These are phyloP conservation scores for Myotis brandtii DNA, from an alignment of 2,113 vertebrate genomes.

Conservation along the genomic window DNA sequence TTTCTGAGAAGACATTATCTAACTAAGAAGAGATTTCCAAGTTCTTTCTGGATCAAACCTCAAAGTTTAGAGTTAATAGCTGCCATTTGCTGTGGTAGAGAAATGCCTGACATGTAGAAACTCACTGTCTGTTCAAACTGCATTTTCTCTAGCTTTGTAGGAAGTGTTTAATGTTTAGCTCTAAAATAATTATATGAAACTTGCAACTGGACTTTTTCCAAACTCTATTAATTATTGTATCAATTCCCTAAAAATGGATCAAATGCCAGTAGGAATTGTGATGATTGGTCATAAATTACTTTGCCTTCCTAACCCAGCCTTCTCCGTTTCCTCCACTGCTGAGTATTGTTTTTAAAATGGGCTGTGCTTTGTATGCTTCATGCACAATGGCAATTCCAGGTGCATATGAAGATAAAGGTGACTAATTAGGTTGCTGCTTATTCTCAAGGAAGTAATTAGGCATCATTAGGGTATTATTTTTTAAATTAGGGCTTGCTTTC, in stretches of 20 bases:
- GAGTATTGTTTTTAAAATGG: constrained; percentile 62
- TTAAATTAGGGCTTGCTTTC: constrained; percentile 80
- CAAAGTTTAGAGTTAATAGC: constrained; percentile 59
- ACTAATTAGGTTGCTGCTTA: constrained; percentile 77
- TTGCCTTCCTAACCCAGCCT: constrained; percentile 16
- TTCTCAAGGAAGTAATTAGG: constrained; percentile 82
- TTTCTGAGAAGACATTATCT: constrained; percentile 59
- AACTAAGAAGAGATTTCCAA: constrained; percentile 61
- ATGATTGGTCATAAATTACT: constrained; percentile 65
- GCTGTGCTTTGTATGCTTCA: constrained; percentile 58
- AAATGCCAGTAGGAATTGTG: constrained; percentile 61
- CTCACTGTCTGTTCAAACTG: background rate
- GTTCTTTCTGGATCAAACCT: constrained; percentile 60
- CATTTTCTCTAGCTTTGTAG: background rate
- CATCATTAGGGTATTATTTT: constrained; percentile 77
- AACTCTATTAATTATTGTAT: constrained; percentile 70
- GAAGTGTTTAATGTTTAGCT: constrained; percentile 56
- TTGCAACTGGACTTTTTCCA: constrained; percentile 54
- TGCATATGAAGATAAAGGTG: constrained; percentile 80
- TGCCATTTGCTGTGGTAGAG: constrained; percentile 40
- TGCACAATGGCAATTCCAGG: constrained; percentile 78
- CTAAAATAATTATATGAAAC: constrained; percentile 57
- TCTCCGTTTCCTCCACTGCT: background rate
- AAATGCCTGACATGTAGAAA: constrained; percentile 16
- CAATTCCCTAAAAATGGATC: constrained; percentile 53